phyloP scores from a whole-genome alignment of 1,140 invertebrate genomes.

The Bombyx mori region ASM3026992v2 NC_085109.1:5388501-5389000 shows the following conservation, averaged over 20 bases:
- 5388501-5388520: no score
- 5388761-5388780: constrained; percentile 15
- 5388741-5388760: constrained; percentile 1
- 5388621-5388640: constrained; percentile 69
- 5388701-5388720: background rate
- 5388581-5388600: constrained; percentile 64
- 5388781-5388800: constrained; percentile 55
- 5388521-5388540: background rate
- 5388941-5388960: constrained; percentile 30
- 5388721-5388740: constrained; percentile 21
- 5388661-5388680: constrained; percentile 26
- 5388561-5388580: constrained; percentile 44
- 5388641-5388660: constrained; percentile 66
- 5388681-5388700: background rate
- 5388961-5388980: constrained; percentile 2
- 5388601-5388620: constrained; percentile 52
- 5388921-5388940: constrained; percentile 32
- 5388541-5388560: constrained; percentile 53
- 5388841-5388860: constrained; percentile 69
- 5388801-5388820: constrained; percentile 70
- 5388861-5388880: constrained; percentile 64
- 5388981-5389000: constrained; percentile 2
- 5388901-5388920: constrained; percentile 62
- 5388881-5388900: constrained; percentile 66
- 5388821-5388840: constrained; percentile 56